Conservation (phyloP, 2,797 vertebrate genomes). For the Paramormyrops hopkinsi region DNA sequence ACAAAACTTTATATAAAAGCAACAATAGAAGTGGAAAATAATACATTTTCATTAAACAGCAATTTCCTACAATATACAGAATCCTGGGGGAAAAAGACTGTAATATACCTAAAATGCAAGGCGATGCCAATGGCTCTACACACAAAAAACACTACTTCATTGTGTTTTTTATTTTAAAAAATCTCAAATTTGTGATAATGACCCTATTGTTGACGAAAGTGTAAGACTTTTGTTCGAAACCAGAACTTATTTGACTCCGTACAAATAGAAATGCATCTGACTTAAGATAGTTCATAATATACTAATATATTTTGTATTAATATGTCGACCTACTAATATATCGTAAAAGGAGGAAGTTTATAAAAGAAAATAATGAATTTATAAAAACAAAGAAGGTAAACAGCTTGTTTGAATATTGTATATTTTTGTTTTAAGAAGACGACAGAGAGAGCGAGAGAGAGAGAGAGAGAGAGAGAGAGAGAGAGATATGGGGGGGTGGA, state of each 20-base stretch:
- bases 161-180: not conserved
- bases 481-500: not conserved
- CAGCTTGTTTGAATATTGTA: not conserved
- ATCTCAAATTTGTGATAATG: not conserved
- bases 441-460: not conserved
- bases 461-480: conserved; percentile 22
- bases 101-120: not conserved
- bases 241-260: not conserved
- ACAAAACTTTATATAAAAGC: not conserved
- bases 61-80: not conserved
- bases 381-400: not conserved
- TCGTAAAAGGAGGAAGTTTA: not conserved
- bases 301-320: not conserved
- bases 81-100: not conserved
- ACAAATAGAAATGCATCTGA: not conserved
- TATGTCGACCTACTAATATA: not conserved
- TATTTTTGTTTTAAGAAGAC: not conserved
- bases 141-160: not conserved
- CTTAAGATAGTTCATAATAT: not conserved
- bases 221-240: not conserved
- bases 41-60: not conserved
- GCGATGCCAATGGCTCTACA: not conserved
- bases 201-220: not conserved
- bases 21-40: not conserved
- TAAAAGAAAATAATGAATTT: not conserved